A percentile compares a stretch with the other conserved stretches of the same genome.
phyloP scores from a whole-genome alignment of 2,113 vertebrate genomes.

The Falcunculus frontatus region DNA sequence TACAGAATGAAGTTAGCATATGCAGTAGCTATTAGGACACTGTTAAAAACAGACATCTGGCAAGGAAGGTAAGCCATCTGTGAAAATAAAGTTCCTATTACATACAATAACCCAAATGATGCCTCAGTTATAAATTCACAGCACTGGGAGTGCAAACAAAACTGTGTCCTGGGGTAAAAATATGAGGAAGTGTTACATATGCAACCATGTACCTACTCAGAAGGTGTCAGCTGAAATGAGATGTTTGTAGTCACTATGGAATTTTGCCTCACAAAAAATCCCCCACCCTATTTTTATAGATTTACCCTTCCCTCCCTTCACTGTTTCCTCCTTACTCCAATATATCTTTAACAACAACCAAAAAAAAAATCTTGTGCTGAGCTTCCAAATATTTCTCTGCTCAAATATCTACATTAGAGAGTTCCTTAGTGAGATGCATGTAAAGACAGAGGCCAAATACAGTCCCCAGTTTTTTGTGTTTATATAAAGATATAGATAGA shows the following conservation, averaged over 20 bases:
- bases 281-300: neutral
- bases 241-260: neutral
- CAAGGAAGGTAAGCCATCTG: conserved; percentile 23
- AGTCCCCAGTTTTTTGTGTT: neutral
- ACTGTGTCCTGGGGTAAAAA: neutral
- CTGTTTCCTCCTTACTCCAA: neutral
- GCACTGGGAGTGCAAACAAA: conserved; percentile 24
- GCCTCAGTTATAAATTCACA: conserved; percentile 34
- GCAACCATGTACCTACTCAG: neutral
- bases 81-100: conserved; percentile 22
- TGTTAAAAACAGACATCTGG: conserved; percentile 34
- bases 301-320: neutral
- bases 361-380: neutral
- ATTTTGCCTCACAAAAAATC: neutral
- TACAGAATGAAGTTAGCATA: neutral
- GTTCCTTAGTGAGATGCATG: neutral
- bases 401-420: neutral
- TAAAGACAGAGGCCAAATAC: neutral
- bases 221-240: conserved; percentile 19
- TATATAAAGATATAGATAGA: neutral
- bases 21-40: neutral
- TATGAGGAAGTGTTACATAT: neutral
- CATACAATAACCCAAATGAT: conserved; percentile 23
- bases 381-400: neutral
- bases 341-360: neutral